phyloP scores from a whole-genome alignment of 2,113 vertebrate genomes.

The Parotia lawesii region DNA sequence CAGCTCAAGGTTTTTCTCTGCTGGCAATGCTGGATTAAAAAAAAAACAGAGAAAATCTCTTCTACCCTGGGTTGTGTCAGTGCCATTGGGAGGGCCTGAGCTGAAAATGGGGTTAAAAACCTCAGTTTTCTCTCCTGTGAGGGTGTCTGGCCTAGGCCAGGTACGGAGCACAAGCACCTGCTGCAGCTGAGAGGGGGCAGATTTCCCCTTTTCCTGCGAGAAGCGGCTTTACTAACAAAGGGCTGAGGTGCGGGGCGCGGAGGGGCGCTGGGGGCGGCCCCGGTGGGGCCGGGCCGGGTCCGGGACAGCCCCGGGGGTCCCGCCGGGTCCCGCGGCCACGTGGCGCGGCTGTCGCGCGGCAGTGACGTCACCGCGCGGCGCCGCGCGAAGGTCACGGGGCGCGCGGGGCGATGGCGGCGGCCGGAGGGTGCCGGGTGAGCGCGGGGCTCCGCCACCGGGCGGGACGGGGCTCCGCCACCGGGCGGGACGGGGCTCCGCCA shows the following conservation, averaged over 20 bases:
- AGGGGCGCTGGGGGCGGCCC: background rate
- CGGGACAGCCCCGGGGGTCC: too few relatives aligned
- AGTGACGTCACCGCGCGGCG: too few relatives aligned
- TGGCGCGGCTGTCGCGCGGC: too few relatives aligned
- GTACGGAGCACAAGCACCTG: background rate
- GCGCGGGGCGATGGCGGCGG: too few relatives aligned
- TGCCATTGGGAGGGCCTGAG: background rate
- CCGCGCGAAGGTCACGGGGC: too few relatives aligned
- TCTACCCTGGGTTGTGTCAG: background rate
- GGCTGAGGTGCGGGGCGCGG: fast-evolving
- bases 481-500: too few relatives aligned
- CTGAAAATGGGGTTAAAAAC: background rate
- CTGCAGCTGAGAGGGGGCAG: background rate
- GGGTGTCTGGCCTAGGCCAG: background rate
- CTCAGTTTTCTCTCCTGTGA: fast-evolving
- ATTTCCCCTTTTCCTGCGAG: too few relatives aligned
- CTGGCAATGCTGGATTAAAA: background rate
- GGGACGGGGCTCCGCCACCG: too few relatives aligned
- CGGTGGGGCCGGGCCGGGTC: background rate
- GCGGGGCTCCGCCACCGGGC: too few relatives aligned
- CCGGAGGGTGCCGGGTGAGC: too few relatives aligned
- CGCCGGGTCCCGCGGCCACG: too few relatives aligned
- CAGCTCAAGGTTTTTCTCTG: background rate
- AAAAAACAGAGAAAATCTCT: background rate
- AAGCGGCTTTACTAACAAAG: fast-evolving